phyloP scores from a whole-genome alignment of 1,140 invertebrate species.

The Aleiodes sp. region DNA sequence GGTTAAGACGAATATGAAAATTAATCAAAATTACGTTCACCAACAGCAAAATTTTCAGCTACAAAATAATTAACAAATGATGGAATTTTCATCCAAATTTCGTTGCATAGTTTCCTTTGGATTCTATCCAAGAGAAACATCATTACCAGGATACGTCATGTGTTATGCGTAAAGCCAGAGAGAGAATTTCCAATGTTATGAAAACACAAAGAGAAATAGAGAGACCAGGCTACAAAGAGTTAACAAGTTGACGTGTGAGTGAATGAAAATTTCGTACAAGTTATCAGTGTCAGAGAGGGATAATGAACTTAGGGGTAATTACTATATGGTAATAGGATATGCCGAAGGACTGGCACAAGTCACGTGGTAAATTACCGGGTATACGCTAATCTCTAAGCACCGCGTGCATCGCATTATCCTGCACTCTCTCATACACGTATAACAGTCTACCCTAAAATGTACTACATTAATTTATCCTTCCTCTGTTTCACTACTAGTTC shows the following conservation, averaged over 20 bases:
- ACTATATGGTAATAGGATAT: constrained; percentile 52
- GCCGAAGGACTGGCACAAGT: constrained; percentile 47
- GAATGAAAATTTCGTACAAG: constrained; percentile 16
- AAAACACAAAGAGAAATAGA: no score
- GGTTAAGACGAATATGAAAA: neutral
- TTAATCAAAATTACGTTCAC: neutral
- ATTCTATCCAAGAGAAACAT: no score
- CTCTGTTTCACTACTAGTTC: neutral
- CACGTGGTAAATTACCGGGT: constrained; percentile 49
- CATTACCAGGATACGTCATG: no score
- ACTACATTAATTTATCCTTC: constrained; percentile 15
- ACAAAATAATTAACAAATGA: neutral
- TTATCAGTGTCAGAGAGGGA: constrained; percentile 29
- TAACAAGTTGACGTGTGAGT: neutral
- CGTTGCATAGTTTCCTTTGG: no score
- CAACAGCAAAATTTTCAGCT: neutral
- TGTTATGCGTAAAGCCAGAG: no score
- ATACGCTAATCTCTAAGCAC: constrained; percentile 19
- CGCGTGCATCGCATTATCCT: constrained; percentile 15
- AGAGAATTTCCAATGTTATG: no score
- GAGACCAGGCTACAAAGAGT: neutral
- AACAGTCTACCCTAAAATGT: constrained; percentile 1
- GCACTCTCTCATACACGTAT: neutral
- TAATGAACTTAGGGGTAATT: constrained; percentile 47
- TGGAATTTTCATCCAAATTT: neutral